These are phyloP conservation scores for Hyperopisus bebe DNA, from an alignment of 2,113 vertebrate species.

Conservation along the genomic window DNA sequence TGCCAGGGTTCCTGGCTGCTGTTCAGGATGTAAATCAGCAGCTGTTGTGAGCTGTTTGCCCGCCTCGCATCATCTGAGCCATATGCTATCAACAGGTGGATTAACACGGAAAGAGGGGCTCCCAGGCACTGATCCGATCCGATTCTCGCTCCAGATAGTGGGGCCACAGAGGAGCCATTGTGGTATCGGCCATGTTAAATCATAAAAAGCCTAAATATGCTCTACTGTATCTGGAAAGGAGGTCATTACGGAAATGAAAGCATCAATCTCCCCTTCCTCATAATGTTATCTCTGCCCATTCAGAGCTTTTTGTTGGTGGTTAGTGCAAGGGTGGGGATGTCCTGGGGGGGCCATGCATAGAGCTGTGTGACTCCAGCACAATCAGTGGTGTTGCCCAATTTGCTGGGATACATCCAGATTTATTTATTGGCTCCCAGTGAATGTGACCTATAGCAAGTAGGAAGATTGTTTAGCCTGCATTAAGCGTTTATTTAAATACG, in stretches of 20 bases:
- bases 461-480: not conserved
- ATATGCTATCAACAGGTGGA: conserved; percentile 10
- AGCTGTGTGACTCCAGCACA: not conserved
- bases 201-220: not conserved
- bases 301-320: not conserved
- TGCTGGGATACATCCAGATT: not conserved
- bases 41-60: not conserved
- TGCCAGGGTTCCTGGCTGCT: not conserved
- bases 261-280: not conserved
- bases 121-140: not conserved
- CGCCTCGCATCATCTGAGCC: not conserved
- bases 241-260: conserved; percentile 11
- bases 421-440: not conserved
- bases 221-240: conserved; percentile 10
- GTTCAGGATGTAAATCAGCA: not conserved
- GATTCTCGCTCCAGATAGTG: conserved; percentile 34
- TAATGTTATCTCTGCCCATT: conserved; percentile 12
- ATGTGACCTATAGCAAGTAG: not conserved
- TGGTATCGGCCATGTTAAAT: conserved; percentile 29
- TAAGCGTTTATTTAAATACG: not conserved
- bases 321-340: not conserved
- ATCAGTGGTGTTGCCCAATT: not conserved
- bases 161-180: conserved; percentile 42
- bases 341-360: not conserved
- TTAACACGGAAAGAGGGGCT: not conserved